Evolutionary conservation across 1,140 invertebrate species (phyloP), one percentile per base, ranked within the genome.

Genomic region (Listronotus bonariensis): DNA sequence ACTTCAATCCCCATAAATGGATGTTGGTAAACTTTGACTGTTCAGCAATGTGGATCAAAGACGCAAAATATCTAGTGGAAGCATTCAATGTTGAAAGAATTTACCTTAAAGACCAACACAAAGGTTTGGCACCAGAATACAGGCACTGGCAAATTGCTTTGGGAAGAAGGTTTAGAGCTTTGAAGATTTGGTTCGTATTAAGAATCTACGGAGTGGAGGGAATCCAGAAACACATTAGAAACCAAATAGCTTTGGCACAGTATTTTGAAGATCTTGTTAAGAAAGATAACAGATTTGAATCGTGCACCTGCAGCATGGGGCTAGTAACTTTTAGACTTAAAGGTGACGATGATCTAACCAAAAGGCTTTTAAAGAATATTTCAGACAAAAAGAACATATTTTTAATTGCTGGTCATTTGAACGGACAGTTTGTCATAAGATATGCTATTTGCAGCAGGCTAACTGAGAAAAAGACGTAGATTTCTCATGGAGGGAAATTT

Each of bases 131-230:
- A 7, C 93, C 93, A 0, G 94, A 97, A 75, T 97, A 93, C 72
- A 77, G 97, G 85, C 92, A 98, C 75, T 97, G 96, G 93, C 95
- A 97, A 81, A 95, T 98, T 70, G 87, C 94, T 6, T 79, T 98
- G 32, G 96, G 96, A 6, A 83, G 96, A 51, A 82, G 95, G 71
- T 98, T 98, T 76, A 85, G 96, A 26, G 88, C 97, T 0, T 79
- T 99, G 8, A 99, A 99, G 78, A 78, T 98, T 2, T 99, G 97
- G 97, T 96, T 96, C 66, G 93, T 95, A 0, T 77, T 98, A 52
- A 84, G 95, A 62, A 83, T 88, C 9, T 90, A 93, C 68, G 96
- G 96, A 0, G 84, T 91, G 0, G 86, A 89, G 69, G 91, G 92
- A 8, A 79, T 98, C 3, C 88, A 93, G 72, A 83, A 84, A 6